Evolutionary conservation across 2,113 vertebrate species (phyloP).

Genomic region (Camelus dromedarius): DNA sequence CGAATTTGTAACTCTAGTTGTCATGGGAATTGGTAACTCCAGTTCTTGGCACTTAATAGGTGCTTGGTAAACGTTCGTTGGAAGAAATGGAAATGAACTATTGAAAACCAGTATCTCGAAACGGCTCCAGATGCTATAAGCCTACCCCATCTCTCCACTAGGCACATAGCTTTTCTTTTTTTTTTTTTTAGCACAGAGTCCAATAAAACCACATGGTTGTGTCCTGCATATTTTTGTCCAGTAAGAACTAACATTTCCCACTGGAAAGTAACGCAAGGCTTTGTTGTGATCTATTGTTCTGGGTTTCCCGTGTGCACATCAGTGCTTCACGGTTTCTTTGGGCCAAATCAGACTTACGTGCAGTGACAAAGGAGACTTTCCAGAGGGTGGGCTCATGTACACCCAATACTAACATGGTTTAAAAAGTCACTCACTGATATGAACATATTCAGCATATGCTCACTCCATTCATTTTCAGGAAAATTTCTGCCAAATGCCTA

Average conservation of each 20-base stretch:
- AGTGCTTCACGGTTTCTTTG: neutral
- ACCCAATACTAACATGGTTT: neutral
- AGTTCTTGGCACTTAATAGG: neutral
- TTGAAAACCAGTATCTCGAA: slow-evolving; percentile 11
- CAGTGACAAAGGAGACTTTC: neutral
- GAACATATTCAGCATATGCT: neutral
- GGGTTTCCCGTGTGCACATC: neutral
- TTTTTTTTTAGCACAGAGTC: neutral
- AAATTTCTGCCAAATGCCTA: neutral
- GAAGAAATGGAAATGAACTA: neutral
- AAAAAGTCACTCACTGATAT: neutral
- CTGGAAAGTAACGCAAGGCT: neutral
- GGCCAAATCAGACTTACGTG: neutral
- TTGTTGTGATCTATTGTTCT: neutral
- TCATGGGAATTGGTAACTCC: neutral
- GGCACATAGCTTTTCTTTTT: neutral
- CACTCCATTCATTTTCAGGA: neutral
- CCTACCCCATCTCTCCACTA: neutral
- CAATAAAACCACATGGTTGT: neutral
- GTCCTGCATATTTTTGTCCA: neutral
- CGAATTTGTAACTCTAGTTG: neutral
- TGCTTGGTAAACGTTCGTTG: neutral
- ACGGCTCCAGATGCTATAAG: neutral
- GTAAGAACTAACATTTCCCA: neutral
- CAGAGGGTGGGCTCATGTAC: neutral